Base-by-base conservation (phyloP, 1,140 invertebrate genomes). In the Pectinophora gossypiella region DNA sequence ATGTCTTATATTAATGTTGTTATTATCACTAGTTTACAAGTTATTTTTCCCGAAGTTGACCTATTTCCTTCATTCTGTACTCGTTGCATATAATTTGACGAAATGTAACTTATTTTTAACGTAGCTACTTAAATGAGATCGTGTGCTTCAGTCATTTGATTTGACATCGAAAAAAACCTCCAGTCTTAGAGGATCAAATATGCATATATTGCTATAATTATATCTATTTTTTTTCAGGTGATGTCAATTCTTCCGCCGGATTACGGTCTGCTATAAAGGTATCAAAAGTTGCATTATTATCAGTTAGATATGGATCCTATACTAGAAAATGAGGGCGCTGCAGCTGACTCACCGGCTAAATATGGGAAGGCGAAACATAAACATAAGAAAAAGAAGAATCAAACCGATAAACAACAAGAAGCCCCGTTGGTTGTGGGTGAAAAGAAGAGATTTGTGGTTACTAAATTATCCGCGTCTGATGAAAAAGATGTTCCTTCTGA, bases 291-390 rank as follows among this genome's bases (percentile, higher is more conserved):
- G 61, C 36, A 43, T 46, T 48, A 63, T 48, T 66, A 53, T 59
- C 43, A 59, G 56, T 58, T 59, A 54, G 71, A 62, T 48, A 87
- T 87, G 84, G 84, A 87, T 76, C 84, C 84, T 49, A 87, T 87
- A 56, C 72, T 87, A 68, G 84, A 87, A 84, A 87, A 85, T 75
- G 84, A 87, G 70, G 61, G 70, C 54, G 77, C 81, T 47, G 64
- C 78, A 15, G 66, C 80, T 20, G 84, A 85, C 40, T 77, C 77
- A 27, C 69, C 74, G 13, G 65, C 55, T 1, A 87, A 79, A 61
- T 68, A 75, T 75, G 78, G 73, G 13, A 87, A 85, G 59, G 68
- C 71, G 13, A 85, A 81, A 66, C 72, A 83, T 15, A 77, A 81
- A 52, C 72, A 79, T 46, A 86, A 80, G 43, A 86, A 76, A 65